Conservation (phyloP, 92 coral and sea anemone species). For the Zoanthus gigantus region DNA sequence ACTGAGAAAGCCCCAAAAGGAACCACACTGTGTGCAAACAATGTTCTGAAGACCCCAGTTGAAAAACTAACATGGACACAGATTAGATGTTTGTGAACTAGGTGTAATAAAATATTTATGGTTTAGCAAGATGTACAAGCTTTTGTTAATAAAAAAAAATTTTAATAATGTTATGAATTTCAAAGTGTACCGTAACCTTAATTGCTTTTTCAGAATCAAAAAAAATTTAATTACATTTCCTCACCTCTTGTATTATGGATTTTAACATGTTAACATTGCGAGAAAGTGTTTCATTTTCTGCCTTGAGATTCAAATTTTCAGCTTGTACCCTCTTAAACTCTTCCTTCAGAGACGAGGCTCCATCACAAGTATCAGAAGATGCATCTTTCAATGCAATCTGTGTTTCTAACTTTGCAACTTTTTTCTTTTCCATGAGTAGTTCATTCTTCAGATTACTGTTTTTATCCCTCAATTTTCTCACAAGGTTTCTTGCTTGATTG, state of each 20-base stretch:
- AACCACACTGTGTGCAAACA: too few relatives aligned
- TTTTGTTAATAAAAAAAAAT: too few relatives aligned
- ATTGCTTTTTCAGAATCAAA: too few relatives aligned
- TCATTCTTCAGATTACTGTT: conserved; percentile 64
- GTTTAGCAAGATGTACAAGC: too few relatives aligned
- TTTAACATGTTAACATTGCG: conserved; percentile 11
- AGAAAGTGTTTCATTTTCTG: conserved; percentile 3
- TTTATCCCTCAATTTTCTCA: conserved; percentile 71
- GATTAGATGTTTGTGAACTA: too few relatives aligned
- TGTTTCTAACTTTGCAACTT: conserved; percentile 51
- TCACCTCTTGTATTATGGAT: conserved; percentile 21
- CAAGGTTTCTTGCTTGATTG: conserved; percentile 75
- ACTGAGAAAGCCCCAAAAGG: too few relatives aligned
- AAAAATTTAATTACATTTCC: neutral
- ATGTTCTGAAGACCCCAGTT: too few relatives aligned
- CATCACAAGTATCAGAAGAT: neutral
- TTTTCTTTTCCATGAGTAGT: conserved; percentile 46
- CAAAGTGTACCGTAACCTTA: too few relatives aligned
- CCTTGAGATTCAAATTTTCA: conserved; percentile 25
- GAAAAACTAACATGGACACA: too few relatives aligned
- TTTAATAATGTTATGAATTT: too few relatives aligned
- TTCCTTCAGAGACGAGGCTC: neutral
- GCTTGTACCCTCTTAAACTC: neutral
- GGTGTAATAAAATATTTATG: too few relatives aligned
- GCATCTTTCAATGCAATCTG: conserved; percentile 48